phyloP scores from a whole-genome alignment of 1,140 invertebrate genomes.

The Glossosoma conforme region DNA sequence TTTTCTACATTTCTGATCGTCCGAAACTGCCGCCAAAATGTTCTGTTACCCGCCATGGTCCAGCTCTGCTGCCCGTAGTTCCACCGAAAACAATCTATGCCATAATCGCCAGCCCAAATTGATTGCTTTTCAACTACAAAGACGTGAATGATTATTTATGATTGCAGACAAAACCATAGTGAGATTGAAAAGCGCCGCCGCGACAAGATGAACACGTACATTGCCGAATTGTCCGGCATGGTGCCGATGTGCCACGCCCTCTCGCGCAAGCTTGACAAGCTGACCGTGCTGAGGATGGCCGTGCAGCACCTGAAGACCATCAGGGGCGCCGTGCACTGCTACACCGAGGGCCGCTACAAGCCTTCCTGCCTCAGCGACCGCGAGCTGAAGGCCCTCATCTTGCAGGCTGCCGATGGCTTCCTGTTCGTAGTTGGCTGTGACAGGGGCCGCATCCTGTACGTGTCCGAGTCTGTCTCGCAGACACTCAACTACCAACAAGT shows the following conservation, averaged over 20 bases:
- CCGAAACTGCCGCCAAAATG: not conserved
- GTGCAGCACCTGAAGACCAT: slow-evolving; percentile 88
- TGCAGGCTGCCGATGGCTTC: slow-evolving; percentile 84
- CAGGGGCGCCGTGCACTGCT: slow-evolving; percentile 69
- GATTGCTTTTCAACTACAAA: not conserved
- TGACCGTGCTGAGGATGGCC: slow-evolving; percentile 90
- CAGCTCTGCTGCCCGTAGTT: not conserved
- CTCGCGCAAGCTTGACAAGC: slow-evolving; percentile 88
- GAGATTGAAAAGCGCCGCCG: slow-evolving; percentile 91
- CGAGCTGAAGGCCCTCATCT: slow-evolving; percentile 77
- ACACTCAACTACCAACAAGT: slow-evolving; percentile 83
- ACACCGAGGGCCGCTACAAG: slow-evolving; percentile 77
- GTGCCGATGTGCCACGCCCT: slow-evolving; percentile 92
- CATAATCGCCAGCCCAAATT: too few species aligned
- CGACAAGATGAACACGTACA: slow-evolving; percentile 96
- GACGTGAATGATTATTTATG: not conserved
- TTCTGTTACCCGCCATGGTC: not conserved
- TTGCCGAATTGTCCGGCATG: slow-evolving; percentile 84
- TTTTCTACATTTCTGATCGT: not conserved
- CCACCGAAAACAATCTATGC: too few species aligned
- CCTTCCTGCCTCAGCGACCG: slow-evolving; percentile 85
- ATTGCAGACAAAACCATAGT: slow-evolving; percentile 83
- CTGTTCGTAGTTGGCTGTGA: slow-evolving; percentile 92
- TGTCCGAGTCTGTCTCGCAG: slow-evolving; percentile 83
- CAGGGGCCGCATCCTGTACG: slow-evolving; percentile 82